phyloP scores from a whole-genome alignment of 2,888 invertebrate genomes.

The Cyaniris semiargus region DNA sequence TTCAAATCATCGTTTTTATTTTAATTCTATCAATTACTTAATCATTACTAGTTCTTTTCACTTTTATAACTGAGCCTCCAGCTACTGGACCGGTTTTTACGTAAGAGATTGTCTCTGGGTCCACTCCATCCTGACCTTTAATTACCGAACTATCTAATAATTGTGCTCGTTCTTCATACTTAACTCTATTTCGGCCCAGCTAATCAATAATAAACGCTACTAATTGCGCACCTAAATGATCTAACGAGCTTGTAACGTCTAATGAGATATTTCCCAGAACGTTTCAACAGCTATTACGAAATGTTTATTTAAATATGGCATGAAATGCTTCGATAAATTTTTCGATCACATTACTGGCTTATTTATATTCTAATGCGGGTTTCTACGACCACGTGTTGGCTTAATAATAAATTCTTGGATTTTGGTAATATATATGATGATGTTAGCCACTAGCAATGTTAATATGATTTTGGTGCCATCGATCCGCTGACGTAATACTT shows the following conservation, averaged over 20 bases:
- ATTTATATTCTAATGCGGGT: background rate
- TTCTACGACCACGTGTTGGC: constrained; percentile 7
- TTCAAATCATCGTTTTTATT: background rate
- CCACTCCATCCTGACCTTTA: constrained; percentile 29
- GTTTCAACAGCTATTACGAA: constrained; percentile 12
- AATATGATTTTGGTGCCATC: constrained; percentile 1
- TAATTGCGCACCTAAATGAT: background rate
- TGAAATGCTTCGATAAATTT: constrained; percentile 14
- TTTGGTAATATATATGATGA: background rate
- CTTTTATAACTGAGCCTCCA: background rate
- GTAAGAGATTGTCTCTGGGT: background rate
- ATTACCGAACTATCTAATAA: constrained; percentile 29
- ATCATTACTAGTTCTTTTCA: constrained; percentile 11
- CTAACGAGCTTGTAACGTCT: constrained; percentile 9
- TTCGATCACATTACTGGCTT: constrained; percentile 7
- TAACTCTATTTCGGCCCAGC: constrained; percentile 1
- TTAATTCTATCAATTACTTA: constrained; percentile 3
- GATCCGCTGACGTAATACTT: background rate
- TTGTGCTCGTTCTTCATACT: constrained; percentile 13
- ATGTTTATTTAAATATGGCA: constrained; percentile 23
- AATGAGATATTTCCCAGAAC: constrained; percentile 27
- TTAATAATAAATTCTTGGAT: constrained; percentile 7
- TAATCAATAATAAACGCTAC: background rate
- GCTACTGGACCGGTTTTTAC: constrained; percentile 11
- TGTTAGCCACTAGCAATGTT: background rate